Base-by-base conservation (phyloP, 1,140 invertebrate genomes). In the Cydia amplana region DNA sequence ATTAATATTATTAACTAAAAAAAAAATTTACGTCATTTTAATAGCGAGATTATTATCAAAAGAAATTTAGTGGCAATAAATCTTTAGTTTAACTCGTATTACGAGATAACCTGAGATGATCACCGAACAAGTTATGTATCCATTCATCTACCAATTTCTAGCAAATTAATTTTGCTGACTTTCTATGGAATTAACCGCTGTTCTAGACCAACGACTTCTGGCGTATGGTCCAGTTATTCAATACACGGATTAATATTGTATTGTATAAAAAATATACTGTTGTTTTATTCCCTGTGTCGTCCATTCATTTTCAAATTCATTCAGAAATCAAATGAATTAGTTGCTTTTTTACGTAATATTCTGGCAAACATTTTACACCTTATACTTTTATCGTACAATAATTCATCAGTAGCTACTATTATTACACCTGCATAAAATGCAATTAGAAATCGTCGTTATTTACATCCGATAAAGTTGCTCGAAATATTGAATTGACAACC, bases 81-180 rank as follows among this genome's bases (percentile, higher is more conserved):
- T 60, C 20, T 60, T 20, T 23, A 23, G 18, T 23, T 60, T 23
- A 60, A 23, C 55, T 60, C 20, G 55, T 10, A 23, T 60, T 18
- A 51, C n/a, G 55, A 60, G 55, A 60, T 23, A 55, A 18, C 51
- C 16, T 18, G 51, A 55, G 51, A 55, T 18, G 18, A 20, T 23
- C 20, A 60, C 55, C 6, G 6, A 12, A 60, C 55, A 60, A 60
- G 55, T 60, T 60, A 60, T 60, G 23, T 51, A 51, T 51, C n/a
- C 55, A 60, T 60, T 60, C 18, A 70, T 70, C 36, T 36, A 10
- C 25, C 16, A n/a, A 67, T 32, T 67, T n/a, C 64, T 25, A 67
- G 25, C 4, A 70, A 5, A 70, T 70, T 70, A 70, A 70, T 70
- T 70, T 70, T 36, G 65, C 65, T 18, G n/a, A 70, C 36, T 70